phyloP scores from a whole-genome alignment of 2,113 vertebrate genomes.

The Onychorhynchus coronatus region DNA sequence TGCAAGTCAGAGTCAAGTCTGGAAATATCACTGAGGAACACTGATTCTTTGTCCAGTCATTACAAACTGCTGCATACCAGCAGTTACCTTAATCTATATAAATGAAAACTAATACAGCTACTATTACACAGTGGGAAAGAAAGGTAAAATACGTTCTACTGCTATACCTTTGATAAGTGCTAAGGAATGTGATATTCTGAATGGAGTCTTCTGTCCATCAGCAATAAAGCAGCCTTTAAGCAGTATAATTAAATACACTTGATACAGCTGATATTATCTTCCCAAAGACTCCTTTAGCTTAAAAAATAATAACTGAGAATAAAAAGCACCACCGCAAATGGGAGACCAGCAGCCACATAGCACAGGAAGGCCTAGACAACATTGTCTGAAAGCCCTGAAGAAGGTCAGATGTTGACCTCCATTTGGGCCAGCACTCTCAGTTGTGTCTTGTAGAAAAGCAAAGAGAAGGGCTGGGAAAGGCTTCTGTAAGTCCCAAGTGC shows the following conservation, averaged over 20 bases:
- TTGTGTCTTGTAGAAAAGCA: background rate
- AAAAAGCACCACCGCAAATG: background rate
- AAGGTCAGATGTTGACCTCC: background rate
- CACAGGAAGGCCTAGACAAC: background rate
- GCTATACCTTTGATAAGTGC: background rate
- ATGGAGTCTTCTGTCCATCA: background rate
- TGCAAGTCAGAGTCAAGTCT: background rate
- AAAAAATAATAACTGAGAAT: background rate
- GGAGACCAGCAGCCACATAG: background rate
- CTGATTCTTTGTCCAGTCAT: background rate
- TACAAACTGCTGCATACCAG: background rate
- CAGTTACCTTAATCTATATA: background rate
- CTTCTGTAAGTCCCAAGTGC: background rate
- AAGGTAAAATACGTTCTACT: background rate
- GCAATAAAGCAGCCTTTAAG: background rate
- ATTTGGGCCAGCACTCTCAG: background rate
- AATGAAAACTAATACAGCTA: background rate
- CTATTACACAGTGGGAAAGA: background rate
- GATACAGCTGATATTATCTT: slow-evolving; percentile 38
- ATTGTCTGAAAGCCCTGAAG: background rate
- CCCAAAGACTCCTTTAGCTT: background rate
- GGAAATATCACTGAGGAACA: background rate
- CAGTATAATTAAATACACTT: slow-evolving; percentile 43
- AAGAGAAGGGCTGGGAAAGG: background rate
- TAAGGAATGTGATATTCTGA: background rate